These are phyloP conservation scores for Zapornia atra DNA, from an alignment of 2,113 vertebrate species.

Conservation along the genomic window DNA sequence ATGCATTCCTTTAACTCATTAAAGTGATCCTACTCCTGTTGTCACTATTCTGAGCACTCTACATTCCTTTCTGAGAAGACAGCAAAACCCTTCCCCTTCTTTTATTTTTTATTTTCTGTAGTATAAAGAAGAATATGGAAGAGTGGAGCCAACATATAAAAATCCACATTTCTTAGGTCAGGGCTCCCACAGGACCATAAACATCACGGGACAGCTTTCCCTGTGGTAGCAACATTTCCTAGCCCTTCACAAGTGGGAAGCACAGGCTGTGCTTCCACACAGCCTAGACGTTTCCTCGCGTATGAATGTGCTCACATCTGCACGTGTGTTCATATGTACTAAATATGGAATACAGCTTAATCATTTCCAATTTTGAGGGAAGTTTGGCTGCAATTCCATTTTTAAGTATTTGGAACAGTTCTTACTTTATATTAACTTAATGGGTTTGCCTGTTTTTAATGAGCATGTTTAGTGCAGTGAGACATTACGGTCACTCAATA, in stretches of 20 bases:
- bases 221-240: background rate
- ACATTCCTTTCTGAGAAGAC: background rate
- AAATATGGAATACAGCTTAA: background rate
- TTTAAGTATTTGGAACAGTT: slow-evolving; percentile 1
- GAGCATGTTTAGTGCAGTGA: slow-evolving; percentile 17
- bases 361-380: background rate
- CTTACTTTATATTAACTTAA: slow-evolving; percentile 1
- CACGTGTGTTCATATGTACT: background rate
- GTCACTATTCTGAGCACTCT: background rate
- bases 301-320: background rate
- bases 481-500: slow-evolving; percentile 13
- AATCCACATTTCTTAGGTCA: background rate
- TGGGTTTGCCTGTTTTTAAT: slow-evolving; percentile 22
- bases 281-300: background rate
- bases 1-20: background rate
- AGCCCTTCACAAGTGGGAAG: background rate
- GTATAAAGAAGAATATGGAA: background rate
- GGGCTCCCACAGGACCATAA: background rate
- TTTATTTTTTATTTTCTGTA: background rate
- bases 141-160: background rate
- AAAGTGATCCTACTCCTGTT: background rate
- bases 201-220: background rate
- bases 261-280: background rate
- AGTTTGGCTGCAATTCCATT: slow-evolving; percentile 32
- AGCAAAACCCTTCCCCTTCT: background rate